Percentiles rank a stretch among this genome's conserved stretches.
phyloP scores from a whole-genome alignment of 2,797 vertebrate genomes.

The Pipistrellus nathusii region DNA sequence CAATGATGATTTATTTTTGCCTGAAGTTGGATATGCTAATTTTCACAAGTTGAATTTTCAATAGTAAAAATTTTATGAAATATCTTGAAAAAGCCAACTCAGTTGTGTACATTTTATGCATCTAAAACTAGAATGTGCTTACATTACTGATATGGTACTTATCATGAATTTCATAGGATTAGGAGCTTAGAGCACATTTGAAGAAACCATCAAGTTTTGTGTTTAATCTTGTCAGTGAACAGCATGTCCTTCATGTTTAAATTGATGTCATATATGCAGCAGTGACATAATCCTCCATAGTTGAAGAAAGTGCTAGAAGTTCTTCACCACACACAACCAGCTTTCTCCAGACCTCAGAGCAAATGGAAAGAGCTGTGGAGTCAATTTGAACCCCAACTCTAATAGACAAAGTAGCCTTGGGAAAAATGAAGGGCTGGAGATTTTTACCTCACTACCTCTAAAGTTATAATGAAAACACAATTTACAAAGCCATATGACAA shows the following conservation, averaged over 20 bases:
- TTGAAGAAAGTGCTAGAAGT: neutral
- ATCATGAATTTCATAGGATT: neutral
- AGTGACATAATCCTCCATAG: neutral
- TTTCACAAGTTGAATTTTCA: conserved; percentile 47
- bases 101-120: neutral
- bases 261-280: neutral
- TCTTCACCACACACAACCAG: neutral
- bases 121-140: conserved; percentile 20
- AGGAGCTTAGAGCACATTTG: neutral
- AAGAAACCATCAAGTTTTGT: neutral
- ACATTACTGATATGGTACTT: neutral
- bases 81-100: neutral
- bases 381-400: neutral
- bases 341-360: neutral
- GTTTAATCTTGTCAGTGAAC: neutral
- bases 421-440: neutral
- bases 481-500: neutral
- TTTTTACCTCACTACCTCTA: neutral
- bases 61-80: conserved; percentile 15
- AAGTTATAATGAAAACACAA: conserved; percentile 4
- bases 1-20: conserved; percentile 27
- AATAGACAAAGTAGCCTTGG: neutral
- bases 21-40: neutral
- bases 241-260: neutral
- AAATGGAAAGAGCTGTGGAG: neutral